These are phyloP conservation scores for Troides aeacus DNA, from an alignment of 2,888 invertebrate genomes.

Conservation along the genomic window DNA sequence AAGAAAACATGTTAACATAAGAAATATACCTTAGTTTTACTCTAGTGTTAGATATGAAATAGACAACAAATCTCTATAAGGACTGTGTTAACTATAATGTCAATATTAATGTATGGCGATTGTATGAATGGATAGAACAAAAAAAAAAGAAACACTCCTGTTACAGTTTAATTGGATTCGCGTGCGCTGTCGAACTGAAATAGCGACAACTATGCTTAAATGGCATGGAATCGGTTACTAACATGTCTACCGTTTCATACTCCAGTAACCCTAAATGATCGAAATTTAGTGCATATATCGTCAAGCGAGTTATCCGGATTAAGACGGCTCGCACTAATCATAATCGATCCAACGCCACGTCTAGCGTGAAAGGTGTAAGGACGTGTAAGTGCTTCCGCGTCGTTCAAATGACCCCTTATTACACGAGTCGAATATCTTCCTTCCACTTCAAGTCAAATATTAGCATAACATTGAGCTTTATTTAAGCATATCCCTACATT, in stretches of 20 bases:
- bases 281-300: slow-evolving; percentile 8
- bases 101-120: too few species aligned
- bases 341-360: slow-evolving; percentile 1
- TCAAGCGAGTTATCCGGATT: slow-evolving; percentile 7
- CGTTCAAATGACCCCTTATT: background rate
- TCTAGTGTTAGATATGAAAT: too few species aligned
- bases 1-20: too few species aligned
- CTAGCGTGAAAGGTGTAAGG: slow-evolving; percentile 3
- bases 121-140: too few species aligned
- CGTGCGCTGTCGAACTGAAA: too few species aligned
- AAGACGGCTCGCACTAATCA: slow-evolving; percentile 3
- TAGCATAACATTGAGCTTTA: background rate
- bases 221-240: background rate
- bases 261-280: background rate
- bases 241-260: slow-evolving; percentile 1
- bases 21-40: too few species aligned
- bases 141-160: too few species aligned
- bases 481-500: too few species aligned
- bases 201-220: too few species aligned
- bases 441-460: background rate
- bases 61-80: too few species aligned
- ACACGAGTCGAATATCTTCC: background rate
- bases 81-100: too few species aligned
- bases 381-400: slow-evolving; percentile 14
- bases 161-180: too few species aligned